Conservation (phyloP, 1,140 invertebrate species). For the Drosophila grimshawi region DNA sequence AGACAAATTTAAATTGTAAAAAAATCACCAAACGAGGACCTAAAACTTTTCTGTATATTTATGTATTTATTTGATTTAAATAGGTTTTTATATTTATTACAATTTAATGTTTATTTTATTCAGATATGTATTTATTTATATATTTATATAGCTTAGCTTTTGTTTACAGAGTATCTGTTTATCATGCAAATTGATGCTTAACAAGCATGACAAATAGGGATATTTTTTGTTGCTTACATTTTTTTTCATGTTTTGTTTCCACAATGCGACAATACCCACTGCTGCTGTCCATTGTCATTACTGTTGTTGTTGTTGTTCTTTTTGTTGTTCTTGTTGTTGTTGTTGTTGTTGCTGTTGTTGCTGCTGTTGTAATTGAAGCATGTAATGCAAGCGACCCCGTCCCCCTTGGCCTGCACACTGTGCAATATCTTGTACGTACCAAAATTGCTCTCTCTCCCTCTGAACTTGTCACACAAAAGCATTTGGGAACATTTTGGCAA, state of each 20-base stretch:
- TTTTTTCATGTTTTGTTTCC: conserved; percentile 48
- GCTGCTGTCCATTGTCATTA: conserved; percentile 53
- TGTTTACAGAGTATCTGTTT: conserved; percentile 11
- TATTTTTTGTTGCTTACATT: conserved; percentile 34
- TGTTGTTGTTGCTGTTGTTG: conserved; percentile 47
- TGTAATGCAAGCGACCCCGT: conserved; percentile 63
- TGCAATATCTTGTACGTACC: background rate
- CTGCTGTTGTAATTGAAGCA: conserved; percentile 77
- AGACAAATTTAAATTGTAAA: too few relatives aligned
- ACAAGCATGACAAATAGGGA: conserved; percentile 13
- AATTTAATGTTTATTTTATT: background rate
- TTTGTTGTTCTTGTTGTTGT: conserved; percentile 12
- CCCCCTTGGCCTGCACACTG: conserved; percentile 23
- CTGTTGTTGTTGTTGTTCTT: conserved; percentile 50
- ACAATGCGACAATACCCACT: conserved; percentile 68
- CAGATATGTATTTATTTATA: background rate
- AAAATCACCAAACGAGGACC: too few relatives aligned
- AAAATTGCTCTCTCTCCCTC: background rate
- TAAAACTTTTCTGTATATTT: background rate
- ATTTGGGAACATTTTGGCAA: conserved; percentile 81
- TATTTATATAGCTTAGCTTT: too few relatives aligned
- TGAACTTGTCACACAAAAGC: conserved; percentile 77
- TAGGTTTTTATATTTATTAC: background rate
- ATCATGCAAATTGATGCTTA: background rate
- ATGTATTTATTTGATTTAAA: background rate